phyloP scores from a whole-genome alignment of 2,888 invertebrate genomes.

The Agrochola lychnidis region DNA sequence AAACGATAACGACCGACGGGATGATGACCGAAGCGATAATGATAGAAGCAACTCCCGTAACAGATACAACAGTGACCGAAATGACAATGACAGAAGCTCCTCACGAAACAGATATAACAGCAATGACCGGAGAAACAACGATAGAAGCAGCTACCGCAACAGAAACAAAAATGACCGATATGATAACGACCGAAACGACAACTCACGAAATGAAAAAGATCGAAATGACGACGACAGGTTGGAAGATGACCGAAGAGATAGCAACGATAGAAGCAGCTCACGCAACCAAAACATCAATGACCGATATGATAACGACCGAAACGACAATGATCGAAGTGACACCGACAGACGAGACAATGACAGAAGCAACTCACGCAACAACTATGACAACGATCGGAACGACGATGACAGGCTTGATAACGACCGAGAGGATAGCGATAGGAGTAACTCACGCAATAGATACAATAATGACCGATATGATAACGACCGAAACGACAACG shows the following conservation, averaged over 20 bases:
- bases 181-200: no score
- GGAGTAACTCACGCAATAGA: slow-evolving; percentile 7
- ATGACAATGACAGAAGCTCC: background rate
- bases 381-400: slow-evolving; percentile 4
- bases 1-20: background rate
- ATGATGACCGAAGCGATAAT: background rate
- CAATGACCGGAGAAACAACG: background rate
- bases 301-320: background rate
- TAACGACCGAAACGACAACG: background rate
- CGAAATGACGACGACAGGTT: slow-evolving; percentile 1
- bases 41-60: slow-evolving; percentile 3
- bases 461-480: slow-evolving; percentile 13
- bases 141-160: background rate
- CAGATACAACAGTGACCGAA: background rate
- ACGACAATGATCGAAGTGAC: background rate
- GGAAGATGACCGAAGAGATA: background rate
- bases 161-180: background rate
- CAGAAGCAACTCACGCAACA: slow-evolving; percentile 8
- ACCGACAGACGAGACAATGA: slow-evolving; percentile 4
- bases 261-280: background rate
- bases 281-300: background rate
- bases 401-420: background rate
- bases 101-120: background rate
- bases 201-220: background rate
- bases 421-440: background rate